Base-by-base conservation (phyloP, 2,888 invertebrate genomes). In the Eutolmus rufibarbis region DNA sequence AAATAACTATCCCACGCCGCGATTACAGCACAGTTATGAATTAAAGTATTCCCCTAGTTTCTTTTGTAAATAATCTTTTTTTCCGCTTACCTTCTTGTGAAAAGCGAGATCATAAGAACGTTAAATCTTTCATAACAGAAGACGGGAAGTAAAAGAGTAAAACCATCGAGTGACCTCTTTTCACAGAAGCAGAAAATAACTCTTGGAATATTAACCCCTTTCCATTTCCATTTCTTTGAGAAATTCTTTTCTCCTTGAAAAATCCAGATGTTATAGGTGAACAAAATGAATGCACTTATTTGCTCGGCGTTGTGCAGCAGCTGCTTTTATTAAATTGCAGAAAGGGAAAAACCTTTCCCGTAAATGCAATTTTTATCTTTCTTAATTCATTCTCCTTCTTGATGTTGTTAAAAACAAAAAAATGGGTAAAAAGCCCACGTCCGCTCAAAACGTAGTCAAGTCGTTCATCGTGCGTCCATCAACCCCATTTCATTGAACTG, bases 401-500 rank as follows among this genome's bases (percentile, higher is more conserved):
- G n/a, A 82, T 82, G 82, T 56, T 66, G 66, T 66, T 66, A 82
- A 82, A 82, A 82, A 82, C 57, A 57, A 82, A 78, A 82, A 78
- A 46, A 78, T 34, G 56, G 37, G 51, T 37, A 76, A 76, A 82
- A 81, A 81, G 57, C 16, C 66, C 40, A 82, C 51, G 66, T 82
- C 57, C 86, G 86, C 16, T 51, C 56, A 56, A 16, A 56, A 66
- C 23, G 23, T 66, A 66, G 28, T 66, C 57, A 37, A 77, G 56
- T 86, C 78, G 78, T 78, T 31, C 78, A 86, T 86, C 77, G 56
- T 66, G 66, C 86, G 77, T 79, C 87, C 87, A 87, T 87, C 78
- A 86, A 86, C 86, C 77, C 79, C 87, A 87, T 87, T 87, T 74
- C 81, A 87, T 87, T 87, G 43, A 85, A 85, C 46, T 74, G 74